phyloP scores from a whole-genome alignment of 1,140 invertebrate species.

The Antheraea pernyi region DNA sequence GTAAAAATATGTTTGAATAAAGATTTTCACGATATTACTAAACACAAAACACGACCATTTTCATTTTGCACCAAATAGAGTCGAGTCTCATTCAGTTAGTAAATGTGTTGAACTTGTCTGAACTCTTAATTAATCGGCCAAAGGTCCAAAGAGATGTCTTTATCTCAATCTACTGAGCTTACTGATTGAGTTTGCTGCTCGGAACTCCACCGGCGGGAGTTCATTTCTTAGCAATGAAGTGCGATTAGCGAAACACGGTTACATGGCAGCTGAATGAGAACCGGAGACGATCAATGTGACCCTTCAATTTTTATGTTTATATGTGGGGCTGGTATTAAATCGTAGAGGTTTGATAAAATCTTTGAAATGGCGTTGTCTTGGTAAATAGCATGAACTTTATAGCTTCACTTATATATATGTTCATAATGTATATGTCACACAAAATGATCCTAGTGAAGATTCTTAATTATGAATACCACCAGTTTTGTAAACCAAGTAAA shows the following conservation, averaged over 20 bases:
- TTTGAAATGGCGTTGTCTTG: too few species aligned
- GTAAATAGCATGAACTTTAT: too few species aligned
- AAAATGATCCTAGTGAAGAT: too few species aligned
- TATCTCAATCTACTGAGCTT: constrained; percentile 8
- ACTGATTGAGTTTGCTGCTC: constrained; percentile 1
- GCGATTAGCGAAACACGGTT: neutral
- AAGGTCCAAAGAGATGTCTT: constrained; percentile 6
- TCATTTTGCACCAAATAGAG: neutral
- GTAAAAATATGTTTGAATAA: neutral
- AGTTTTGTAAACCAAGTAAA: too few species aligned
- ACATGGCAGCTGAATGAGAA: neutral
- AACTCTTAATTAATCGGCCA: constrained; percentile 14
- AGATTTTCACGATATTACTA: neutral
- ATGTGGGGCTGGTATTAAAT: too few species aligned
- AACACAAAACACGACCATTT: neutral
- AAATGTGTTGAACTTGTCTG: neutral
- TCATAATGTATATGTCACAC: too few species aligned
- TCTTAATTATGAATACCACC: too few species aligned
- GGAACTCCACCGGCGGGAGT: neutral
- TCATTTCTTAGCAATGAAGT: neutral
- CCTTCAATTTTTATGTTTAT: neutral
- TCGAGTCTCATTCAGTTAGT: neutral
- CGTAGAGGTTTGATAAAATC: too few species aligned
- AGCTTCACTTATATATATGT: too few species aligned
- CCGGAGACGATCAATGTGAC: neutral